Base-by-base conservation (phyloP, 2,113 vertebrate species). In the Chauna torquata region DNA sequence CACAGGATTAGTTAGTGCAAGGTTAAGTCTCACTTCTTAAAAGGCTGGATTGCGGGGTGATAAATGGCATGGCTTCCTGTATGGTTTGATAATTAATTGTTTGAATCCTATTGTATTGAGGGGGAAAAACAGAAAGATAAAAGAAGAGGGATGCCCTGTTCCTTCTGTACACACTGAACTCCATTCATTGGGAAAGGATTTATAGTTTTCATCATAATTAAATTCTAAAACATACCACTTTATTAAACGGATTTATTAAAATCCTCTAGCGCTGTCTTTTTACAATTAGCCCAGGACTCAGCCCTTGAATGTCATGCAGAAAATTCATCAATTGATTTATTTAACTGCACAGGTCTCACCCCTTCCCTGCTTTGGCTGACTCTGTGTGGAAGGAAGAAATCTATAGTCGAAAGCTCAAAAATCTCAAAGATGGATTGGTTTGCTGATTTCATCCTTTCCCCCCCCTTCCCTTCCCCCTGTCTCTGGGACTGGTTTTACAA, bases 181-280 rank as follows among this genome's bases (percentile, higher is more conserved):
- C 77, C 66, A 34, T 83, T 92, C 9, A 18, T 81, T 55, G 74
- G 27, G 70, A 72, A 92, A 90, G 65, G 92, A 94, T 94, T 96
- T 95, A 96, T 79, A 49, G 72, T 92, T 96, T 96, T 92, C 85
- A 76, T 71, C 86, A 64, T 86, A 86, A 97, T 93, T 96, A 96
- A 94, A 95, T 96, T 97, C 96, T 86, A 94, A 95, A 97, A 94
- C 86, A 55, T 93, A 92, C 93, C 77, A 85, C 96, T 97, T 98
- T 94, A 96, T 97, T 97, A 97, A 97, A 92, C 77, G 91, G 95
- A 97, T 97, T 97, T 95, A 89, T 94, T 89, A 96, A 96, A 96
- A 97, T 82, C 95, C 84, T 65, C 80, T 58, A 32, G 75, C 58
- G 52, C 77, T 57, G 87, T 44, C 27, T 91, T 91, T 93, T 88